Percentiles rank a stretch among this genome's conserved stretches.
Evolutionary conservation across 35 echinoderm and acorn worm species (phyloP).

Genomic region (Stichopus chloronotus): DNA sequence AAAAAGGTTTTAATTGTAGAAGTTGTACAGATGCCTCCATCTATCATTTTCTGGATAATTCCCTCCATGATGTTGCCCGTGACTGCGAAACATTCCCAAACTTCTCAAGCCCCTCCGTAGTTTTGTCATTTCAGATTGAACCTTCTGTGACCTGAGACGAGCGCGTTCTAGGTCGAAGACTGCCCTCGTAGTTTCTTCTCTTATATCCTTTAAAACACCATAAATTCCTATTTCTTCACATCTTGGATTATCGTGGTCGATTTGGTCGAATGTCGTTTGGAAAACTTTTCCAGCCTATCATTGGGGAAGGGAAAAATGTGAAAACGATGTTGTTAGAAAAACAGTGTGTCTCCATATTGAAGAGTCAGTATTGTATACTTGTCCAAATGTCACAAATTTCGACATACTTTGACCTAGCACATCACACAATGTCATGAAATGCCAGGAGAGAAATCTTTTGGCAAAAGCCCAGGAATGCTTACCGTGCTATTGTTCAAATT

Average conservation of each 20-base stretch:
- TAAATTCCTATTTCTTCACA: slow-evolving; percentile 25
- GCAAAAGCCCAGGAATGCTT: no score
- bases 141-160: slow-evolving; percentile 48
- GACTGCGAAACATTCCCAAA: slow-evolving; percentile 31
- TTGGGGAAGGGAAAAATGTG: neutral
- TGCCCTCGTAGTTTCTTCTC: slow-evolving; percentile 50
- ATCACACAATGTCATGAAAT: no score
- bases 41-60: neutral
- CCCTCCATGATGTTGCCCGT: neutral
- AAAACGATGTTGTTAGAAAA: neutral
- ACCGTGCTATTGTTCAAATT: no score
- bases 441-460: no score
- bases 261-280: slow-evolving; percentile 42
- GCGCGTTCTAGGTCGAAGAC: slow-evolving; percentile 48
- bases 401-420: no score
- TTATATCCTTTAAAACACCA: slow-evolving; percentile 52
- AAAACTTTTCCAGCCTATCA: slow-evolving; percentile 24
- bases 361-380: no score
- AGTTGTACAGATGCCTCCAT: slow-evolving; percentile 23
- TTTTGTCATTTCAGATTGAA: slow-evolving; percentile 35
- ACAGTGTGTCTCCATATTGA: no score
- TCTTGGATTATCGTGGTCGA: slow-evolving; percentile 35
- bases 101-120: slow-evolving; percentile 5
- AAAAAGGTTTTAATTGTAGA: neutral
- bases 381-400: no score